phyloP scores from a whole-genome alignment of 2,888 invertebrate genomes.

The Tigriopus californicus region DNA sequence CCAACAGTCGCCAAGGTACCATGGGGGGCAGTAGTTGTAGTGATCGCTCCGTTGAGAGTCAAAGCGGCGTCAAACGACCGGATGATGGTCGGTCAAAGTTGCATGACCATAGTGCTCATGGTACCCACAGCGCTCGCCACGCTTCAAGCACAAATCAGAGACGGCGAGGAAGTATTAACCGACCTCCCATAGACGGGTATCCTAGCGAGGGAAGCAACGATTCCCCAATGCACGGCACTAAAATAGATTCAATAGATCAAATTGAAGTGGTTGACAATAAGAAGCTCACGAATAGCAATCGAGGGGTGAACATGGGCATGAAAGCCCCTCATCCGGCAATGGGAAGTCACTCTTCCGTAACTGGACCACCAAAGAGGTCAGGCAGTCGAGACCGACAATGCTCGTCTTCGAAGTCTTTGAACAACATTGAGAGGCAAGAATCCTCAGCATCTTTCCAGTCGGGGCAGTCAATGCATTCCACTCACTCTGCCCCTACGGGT shows the following conservation, averaged over 20 bases:
- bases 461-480: too few species aligned
- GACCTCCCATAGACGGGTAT: background rate
- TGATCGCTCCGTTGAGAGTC: background rate
- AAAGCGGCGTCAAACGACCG: background rate
- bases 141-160: background rate
- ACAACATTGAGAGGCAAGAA: too few species aligned
- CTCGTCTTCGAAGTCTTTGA: background rate
- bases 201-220: background rate
- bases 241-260: too few species aligned
- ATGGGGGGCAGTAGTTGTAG: background rate
- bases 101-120: background rate
- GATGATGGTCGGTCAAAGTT: background rate
- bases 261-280: too few species aligned
- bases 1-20: background rate
- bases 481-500: too few species aligned
- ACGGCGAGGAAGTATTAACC: background rate
- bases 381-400: background rate
- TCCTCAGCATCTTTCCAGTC: too few species aligned
- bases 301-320: too few species aligned
- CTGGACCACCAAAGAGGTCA: background rate
- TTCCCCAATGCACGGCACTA: background rate
- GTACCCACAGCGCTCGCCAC: background rate
- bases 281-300: too few species aligned
- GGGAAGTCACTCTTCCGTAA: too few species aligned
- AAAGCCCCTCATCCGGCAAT: too few species aligned